Conservation (phyloP, 2,888 invertebrate species). For the Thecophora atra region DNA sequence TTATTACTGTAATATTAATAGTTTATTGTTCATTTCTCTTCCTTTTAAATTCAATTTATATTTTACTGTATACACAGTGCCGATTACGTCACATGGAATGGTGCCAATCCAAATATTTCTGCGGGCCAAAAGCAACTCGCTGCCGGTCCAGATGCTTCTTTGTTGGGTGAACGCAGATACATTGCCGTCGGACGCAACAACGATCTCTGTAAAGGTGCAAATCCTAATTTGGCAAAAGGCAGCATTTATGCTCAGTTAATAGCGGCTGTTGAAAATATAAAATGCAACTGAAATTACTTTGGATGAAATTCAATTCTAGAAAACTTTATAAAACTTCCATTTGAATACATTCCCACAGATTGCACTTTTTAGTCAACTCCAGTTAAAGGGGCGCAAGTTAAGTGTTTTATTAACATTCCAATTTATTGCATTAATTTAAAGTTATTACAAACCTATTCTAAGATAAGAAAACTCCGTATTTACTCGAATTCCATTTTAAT, state of each 20-base stretch:
- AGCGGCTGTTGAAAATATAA: slow-evolving; percentile 56
- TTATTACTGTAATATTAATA: slow-evolving; percentile 76
- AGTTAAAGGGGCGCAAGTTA: no score
- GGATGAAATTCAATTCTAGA: not conserved
- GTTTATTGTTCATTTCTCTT: slow-evolving; percentile 3
- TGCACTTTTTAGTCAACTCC: no score
- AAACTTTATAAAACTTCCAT: no score
- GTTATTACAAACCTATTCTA: no score
- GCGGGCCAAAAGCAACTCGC: slow-evolving; percentile 67
- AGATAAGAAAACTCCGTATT: no score
- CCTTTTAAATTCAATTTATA: not conserved
- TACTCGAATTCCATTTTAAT: no score
- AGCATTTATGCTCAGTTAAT: slow-evolving; percentile 79
- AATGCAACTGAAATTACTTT: slow-evolving; percentile 60
- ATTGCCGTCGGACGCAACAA: slow-evolving; percentile 75
- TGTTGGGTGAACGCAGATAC: slow-evolving; percentile 64
- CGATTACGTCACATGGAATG: slow-evolving; percentile 86
- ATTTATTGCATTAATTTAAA: no score
- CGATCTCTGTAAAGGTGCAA: slow-evolving; percentile 77
- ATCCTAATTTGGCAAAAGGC: slow-evolving; percentile 77
- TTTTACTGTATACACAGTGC: slow-evolving; percentile 67
- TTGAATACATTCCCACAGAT: no score
- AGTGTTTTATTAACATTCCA: no score
- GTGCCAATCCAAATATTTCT: slow-evolving; percentile 75
- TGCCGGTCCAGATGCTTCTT: slow-evolving; percentile 70